Conservation (phyloP, 2,113 vertebrate species). For the Podilymbus podiceps region DNA sequence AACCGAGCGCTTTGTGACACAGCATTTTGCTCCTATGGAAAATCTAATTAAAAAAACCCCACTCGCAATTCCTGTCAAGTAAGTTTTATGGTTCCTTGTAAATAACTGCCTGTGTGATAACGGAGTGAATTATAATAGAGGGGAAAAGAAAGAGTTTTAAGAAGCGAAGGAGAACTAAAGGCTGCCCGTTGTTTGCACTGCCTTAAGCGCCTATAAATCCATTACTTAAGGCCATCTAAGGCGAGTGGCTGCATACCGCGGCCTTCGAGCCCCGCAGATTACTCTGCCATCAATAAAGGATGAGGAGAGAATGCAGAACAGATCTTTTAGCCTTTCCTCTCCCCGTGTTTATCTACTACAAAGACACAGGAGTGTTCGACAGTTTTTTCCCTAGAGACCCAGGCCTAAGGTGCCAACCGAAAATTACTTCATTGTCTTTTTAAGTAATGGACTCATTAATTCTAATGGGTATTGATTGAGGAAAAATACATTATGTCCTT, state of each 20-base stretch:
- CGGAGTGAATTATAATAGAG: not conserved
- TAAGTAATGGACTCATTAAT: slow-evolving; percentile 75
- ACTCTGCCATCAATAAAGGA: slow-evolving; percentile 81
- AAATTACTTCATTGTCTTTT: slow-evolving; percentile 74
- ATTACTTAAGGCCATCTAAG: slow-evolving; percentile 79
- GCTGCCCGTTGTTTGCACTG: slow-evolving; percentile 68
- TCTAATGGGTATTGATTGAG: slow-evolving; percentile 77
- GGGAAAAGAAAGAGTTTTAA: not conserved
- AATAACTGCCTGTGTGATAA: not conserved
- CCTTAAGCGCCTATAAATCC: slow-evolving; percentile 82
- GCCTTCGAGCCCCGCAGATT: slow-evolving; percentile 73
- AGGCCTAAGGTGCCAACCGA: slow-evolving; percentile 64
- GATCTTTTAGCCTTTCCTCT: slow-evolving; percentile 52
- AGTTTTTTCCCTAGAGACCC: slow-evolving; percentile 21
- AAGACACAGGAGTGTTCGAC: slow-evolving; percentile 27
- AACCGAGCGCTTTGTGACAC: not conserved
- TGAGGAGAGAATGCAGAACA: slow-evolving; percentile 73
- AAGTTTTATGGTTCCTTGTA: not conserved
- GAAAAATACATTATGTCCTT: slow-evolving; percentile 70
- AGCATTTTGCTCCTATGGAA: not conserved
- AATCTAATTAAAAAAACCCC: not conserved
- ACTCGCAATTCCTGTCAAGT: not conserved
- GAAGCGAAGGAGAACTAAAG: slow-evolving; percentile 8
- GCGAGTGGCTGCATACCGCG: slow-evolving; percentile 76
- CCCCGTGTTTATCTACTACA: slow-evolving; percentile 41